Evolutionary conservation across 2,888 invertebrate genomes (phyloP), one percentile per base, ranked within the genome.

Genomic region (Zaprionus lineosus): DNA sequence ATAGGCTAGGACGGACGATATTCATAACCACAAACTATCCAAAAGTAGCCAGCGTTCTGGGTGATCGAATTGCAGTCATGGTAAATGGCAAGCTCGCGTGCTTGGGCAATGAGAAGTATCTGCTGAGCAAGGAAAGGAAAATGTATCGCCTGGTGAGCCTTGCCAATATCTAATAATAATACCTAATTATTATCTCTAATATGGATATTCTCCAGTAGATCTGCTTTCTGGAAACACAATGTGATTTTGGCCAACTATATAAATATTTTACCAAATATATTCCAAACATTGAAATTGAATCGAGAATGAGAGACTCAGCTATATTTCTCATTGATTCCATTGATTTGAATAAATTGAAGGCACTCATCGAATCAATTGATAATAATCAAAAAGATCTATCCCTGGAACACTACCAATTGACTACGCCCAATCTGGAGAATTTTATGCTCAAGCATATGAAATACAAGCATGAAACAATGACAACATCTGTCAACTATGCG

Each of bases 21-120:
- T 91, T 97, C 40, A 90, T 96, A 36, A 94, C 96, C 0, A 95
- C 95, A 0, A 95, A 96, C 88, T 95, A 94, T 86, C 95, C 96
- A 94, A 95, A 96, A 83, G 96, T 96, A 89, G 96, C 96, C 0
- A 96, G 96, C 87, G 91, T 94, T 52, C 91, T 96, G 1, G 96
- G 95, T 0, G 96, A 96, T 88, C 91, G 95, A 29, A 94, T 96
- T 51, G 96, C 95, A n/a, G 95, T 97, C 48, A 94, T 97, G 93
- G 93, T 95, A 0, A 92, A 92, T 21, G 96, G 96, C 0, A 91
- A n/a, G 92, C 8, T 89, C 96, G 16, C 93, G 94, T 74, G 95
- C 95, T 82, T 93, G 93, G 96, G 95, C 3, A 93, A 94, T 0
- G 94, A 95, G 2, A 93, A 92, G 86, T 95, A 92, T 84, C 91